Evolutionary conservation across 2,888 invertebrate genomes (phyloP).

Genomic region (Drosophila quinaria): DNA sequence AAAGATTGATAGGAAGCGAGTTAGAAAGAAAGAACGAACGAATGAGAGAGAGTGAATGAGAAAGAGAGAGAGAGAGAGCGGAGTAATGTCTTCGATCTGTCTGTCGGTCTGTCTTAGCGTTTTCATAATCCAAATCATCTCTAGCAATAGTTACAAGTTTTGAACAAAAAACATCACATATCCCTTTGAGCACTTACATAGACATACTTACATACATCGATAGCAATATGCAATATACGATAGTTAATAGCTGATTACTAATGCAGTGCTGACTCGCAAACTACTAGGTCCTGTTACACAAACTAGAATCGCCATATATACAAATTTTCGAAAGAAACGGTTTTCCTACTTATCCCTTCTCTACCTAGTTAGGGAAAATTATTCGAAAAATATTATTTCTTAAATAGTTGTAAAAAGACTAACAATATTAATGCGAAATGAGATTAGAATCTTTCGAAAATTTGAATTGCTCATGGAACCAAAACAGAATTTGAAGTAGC

Average conservation of each 20-base stretch:
- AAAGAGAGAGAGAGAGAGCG: conserved; percentile 17
- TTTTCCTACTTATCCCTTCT: neutral
- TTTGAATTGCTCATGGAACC: neutral
- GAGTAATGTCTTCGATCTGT: conserved; percentile 39
- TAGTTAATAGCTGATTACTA: conserved; percentile 37
- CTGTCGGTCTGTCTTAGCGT: conserved; percentile 41
- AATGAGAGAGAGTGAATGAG: conserved; percentile 6
- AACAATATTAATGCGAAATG: neutral
- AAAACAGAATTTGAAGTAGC: conserved; percentile 1
- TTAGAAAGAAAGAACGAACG: conserved; percentile 8
- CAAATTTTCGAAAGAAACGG: neutral
- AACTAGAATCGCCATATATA: neutral
- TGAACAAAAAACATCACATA: conserved; percentile 58
- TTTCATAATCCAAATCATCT: conserved; percentile 19
- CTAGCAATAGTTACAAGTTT: conserved; percentile 48
- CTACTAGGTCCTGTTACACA: neutral
- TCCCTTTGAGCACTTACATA: conserved; percentile 55
- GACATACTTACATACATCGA: conserved; percentile 12
- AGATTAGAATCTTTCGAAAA: neutral
- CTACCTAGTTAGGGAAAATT: neutral
- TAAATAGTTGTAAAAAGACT: neutral
- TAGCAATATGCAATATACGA: conserved; percentile 44
- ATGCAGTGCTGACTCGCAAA: conserved; percentile 7
- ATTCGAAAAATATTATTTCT: neutral
- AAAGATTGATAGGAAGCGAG: conserved; percentile 1